Conservation (phyloP, 2,113 vertebrate species). For the Pithys albifrons region DNA sequence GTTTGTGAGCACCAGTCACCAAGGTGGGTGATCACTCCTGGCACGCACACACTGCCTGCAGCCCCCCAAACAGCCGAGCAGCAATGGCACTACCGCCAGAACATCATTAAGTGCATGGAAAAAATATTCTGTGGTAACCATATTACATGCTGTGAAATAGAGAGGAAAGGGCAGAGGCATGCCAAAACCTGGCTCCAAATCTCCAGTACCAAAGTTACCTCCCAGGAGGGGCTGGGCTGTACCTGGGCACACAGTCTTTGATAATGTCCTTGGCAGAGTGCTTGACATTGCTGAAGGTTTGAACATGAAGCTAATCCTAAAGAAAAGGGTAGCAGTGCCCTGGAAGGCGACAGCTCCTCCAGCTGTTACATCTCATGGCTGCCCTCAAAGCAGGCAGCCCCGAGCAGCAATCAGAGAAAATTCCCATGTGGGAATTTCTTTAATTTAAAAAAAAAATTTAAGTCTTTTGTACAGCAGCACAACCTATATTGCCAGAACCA, state of each 20-base stretch:
- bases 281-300: not conserved
- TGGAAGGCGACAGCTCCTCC: not conserved
- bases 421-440: fast-evolving
- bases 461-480: not conserved
- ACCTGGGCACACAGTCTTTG: not conserved
- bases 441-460: not conserved
- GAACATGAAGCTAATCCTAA: not conserved
- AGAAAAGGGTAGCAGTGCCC: not conserved
- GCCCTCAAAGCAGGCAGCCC: not conserved
- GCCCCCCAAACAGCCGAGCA: not conserved
- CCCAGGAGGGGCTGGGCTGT: fast-evolving
- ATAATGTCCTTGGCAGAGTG: not conserved
- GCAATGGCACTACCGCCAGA: not conserved
- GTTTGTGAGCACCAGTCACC: not conserved
- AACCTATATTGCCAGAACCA: not conserved
- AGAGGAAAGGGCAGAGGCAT: not conserved
- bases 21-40: no score
- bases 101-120: not conserved
- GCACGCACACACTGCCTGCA: fast-evolving
- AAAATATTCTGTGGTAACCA: not conserved
- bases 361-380: not conserved
- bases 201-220: not conserved
- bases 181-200: not conserved
- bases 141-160: not conserved
- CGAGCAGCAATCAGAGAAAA: not conserved